Evolutionary conservation across 2,888 invertebrate genomes (phyloP).

Genomic region (Eucera pruinosa): DNA sequence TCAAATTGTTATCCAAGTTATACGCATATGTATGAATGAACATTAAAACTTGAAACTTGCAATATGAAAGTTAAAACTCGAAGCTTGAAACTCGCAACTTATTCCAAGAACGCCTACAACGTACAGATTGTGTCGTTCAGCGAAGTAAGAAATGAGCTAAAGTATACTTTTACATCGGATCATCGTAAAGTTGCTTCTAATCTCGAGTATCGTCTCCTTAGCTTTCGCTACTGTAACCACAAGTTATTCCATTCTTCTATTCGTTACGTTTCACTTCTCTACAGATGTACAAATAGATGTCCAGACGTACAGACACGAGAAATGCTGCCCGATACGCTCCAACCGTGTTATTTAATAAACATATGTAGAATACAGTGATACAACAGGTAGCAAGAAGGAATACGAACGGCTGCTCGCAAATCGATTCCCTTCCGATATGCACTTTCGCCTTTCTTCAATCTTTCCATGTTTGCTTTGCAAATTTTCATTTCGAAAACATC

Average conservation of each 20-base stretch:
- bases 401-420: not conserved
- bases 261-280: not conserved
- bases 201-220: not conserved
- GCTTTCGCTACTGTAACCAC: not conserved
- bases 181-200: not conserved
- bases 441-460: no score
- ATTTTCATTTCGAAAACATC: no score
- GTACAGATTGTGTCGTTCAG: not conserved
- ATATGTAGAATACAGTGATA: conserved; percentile 6
- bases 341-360: conserved; percentile 7
- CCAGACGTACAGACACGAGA: conserved; percentile 19
- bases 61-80: no score
- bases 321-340: conserved; percentile 3
- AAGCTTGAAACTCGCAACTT: no score
- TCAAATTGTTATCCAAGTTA: no score
- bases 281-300: no score
- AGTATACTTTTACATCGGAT: not conserved
- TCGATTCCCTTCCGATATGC: not conserved
- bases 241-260: not conserved
- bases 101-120: no score
- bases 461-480: not conserved
- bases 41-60: no score
- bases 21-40: no score
- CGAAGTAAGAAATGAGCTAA: not conserved
- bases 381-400: not conserved